Evolutionary conservation across 2,113 vertebrate species (phyloP).

Genomic region (Scartelaos histophorus): DNA sequence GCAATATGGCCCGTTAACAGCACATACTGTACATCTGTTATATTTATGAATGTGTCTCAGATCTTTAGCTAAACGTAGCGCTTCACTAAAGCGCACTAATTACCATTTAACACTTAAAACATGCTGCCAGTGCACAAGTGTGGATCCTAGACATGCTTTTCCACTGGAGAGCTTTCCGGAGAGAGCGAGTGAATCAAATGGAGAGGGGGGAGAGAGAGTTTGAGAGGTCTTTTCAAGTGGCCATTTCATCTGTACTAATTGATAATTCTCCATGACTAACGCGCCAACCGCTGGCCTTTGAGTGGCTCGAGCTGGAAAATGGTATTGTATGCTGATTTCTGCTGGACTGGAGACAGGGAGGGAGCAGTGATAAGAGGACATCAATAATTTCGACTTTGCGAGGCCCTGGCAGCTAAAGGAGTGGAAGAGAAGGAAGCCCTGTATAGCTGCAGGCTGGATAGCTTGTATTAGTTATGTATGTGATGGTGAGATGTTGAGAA

Average conservation of each 20-base stretch:
- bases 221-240: slow-evolving; percentile 71
- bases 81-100: slow-evolving; percentile 37
- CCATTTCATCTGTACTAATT: slow-evolving; percentile 75
- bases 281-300: slow-evolving; percentile 61
- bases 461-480: not conserved
- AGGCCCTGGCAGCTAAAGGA: slow-evolving; percentile 21
- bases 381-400: slow-evolving; percentile 30
- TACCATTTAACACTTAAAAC: slow-evolving; percentile 45
- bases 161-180: slow-evolving; percentile 39
- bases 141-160: slow-evolving; percentile 37
- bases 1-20: not conserved
- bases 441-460: not conserved
- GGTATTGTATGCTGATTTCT: slow-evolving; percentile 61
- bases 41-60: slow-evolving; percentile 23
- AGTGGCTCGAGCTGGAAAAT: slow-evolving; percentile 58
- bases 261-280: slow-evolving; percentile 73
- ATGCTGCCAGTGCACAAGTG: slow-evolving; percentile 35
- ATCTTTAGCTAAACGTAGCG: slow-evolving; percentile 19
- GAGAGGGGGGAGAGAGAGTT: slow-evolving; percentile 54
- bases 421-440: not conserved
- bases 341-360: slow-evolving; percentile 44
- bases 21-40: not conserved
- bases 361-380: slow-evolving; percentile 36
- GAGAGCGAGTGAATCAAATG: slow-evolving; percentile 46
- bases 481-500: not conserved